These are phyloP conservation scores for Ia io DNA, from an alignment of 2,113 vertebrate species.

Conservation along the genomic window DNA sequence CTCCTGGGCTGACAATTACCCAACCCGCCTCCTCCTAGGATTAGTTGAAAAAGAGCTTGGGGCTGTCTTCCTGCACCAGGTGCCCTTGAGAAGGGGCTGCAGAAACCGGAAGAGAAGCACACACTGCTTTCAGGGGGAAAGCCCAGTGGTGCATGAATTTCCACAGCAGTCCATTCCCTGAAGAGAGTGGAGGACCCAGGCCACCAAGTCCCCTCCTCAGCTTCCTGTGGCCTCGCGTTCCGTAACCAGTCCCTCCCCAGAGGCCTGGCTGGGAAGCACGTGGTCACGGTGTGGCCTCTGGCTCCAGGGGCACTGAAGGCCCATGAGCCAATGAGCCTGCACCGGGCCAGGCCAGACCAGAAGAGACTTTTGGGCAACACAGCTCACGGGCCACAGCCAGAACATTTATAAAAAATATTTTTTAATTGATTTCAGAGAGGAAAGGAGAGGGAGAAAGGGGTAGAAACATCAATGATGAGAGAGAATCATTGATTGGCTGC, in stretches of 20 bases:
- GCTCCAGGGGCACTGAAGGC: accelerated
- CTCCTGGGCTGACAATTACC: not conserved
- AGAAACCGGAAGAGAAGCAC: not conserved
- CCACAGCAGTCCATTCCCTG: not conserved
- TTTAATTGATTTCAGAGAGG: too few species aligned
- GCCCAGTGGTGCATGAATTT: not conserved
- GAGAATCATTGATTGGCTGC: too few species aligned
- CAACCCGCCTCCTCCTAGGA: not conserved
- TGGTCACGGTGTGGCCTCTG: not conserved
- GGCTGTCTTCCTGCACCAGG: not conserved
- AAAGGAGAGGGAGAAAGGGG: too few species aligned
- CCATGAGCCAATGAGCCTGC: not conserved
- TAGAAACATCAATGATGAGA: too few species aligned
- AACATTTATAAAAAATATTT: not conserved
- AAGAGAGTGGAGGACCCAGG: not conserved
- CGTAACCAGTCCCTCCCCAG: not conserved
- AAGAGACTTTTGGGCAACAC: not conserved
- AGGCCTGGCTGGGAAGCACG: not conserved
- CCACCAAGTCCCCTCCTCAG: not conserved
- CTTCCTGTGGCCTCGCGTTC: not conserved
- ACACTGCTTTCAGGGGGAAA: not conserved
- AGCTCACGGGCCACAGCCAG: not conserved
- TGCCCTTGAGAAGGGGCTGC: not conserved
- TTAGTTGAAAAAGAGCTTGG: not conserved
- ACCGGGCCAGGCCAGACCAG: not conserved